Percentiles rank a stretch among this genome's conserved stretches.
Conservation (phyloP, 2,888 invertebrate species). For the Epinotia nisella region DNA sequence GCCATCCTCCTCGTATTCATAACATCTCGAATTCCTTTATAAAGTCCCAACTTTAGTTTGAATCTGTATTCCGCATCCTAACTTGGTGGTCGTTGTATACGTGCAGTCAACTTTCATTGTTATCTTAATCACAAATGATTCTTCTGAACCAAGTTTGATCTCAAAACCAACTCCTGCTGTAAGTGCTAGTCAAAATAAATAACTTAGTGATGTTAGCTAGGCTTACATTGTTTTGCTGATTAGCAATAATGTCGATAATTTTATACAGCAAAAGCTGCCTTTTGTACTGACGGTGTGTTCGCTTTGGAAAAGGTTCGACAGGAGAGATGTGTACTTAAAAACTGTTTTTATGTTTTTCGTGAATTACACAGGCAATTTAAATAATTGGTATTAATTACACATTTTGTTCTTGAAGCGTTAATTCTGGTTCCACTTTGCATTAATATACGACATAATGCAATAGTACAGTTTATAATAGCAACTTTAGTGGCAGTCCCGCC, state of each 20-base stretch:
- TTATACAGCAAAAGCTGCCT: conserved; percentile 37
- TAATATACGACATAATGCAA: too few relatives aligned
- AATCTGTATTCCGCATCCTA: not conserved
- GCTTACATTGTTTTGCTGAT: conserved; percentile 65
- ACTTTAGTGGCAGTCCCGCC: too few relatives aligned
- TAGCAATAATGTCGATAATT: conserved; percentile 49
- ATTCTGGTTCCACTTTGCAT: conserved; percentile 15
- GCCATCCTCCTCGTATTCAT: too few relatives aligned
- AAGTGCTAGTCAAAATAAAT: conserved; percentile 74
- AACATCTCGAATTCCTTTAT: not conserved
- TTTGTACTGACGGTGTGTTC: conserved; percentile 9
- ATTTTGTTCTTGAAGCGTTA: not conserved
- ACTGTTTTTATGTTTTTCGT: not conserved
- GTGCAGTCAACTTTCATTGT: too few relatives aligned
- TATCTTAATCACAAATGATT: too few relatives aligned
- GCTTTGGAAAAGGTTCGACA: not conserved
- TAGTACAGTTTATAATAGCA: too few relatives aligned
- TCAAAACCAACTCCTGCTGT: conserved; percentile 61
- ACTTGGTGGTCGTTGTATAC: not conserved
- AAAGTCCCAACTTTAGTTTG: too few relatives aligned
- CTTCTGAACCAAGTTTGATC: conserved; percentile 6
- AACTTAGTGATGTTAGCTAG: conserved; percentile 69
- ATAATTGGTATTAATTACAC: not conserved
- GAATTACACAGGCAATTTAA: not conserved
- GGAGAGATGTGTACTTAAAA: conserved; percentile 11